Base-by-base conservation (phyloP, 2,113 vertebrate species). In the Phalacrocorax carbo region DNA sequence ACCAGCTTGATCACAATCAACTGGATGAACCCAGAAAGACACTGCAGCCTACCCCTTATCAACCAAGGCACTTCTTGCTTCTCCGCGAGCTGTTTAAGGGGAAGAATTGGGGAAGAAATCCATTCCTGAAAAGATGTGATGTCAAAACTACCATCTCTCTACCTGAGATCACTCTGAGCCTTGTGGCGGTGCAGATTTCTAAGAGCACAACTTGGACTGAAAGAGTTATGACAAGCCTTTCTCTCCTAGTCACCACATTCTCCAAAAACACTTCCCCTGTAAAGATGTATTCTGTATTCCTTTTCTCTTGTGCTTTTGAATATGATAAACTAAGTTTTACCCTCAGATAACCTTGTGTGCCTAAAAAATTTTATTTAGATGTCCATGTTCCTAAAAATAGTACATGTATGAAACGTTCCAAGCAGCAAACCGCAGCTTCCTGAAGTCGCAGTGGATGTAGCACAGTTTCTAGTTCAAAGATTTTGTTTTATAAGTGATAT, bases 331-430 rank as follows among this genome's bases (percentile, higher is more conserved):
- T 75, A 82, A 82, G 15, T 90, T 91, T 79, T 94, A 89, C 86
- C 82, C 76, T 86, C 94, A 86, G 76, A 90, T 95, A 96, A 93
- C 77, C 76, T 81, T 69, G 25, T 95, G 77, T 92, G 29, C 44
- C 77, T 82, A 46, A 21, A 79, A 57, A 86, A 82, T 84, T 73
- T 95, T 90, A 78, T 90, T 95, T 97, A 69, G 55, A 89, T 69
- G 13, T 93, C 73, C 68, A 25, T 5, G 7, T 89, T 91, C 26
- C 86, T 95, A 88, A 97, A 96, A 94, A 89, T 93, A 94, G 62
- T 57, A 65, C 38, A 48, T 10, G 55, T 78, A 77, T 85, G 54
- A 85, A 79, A 36, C 0, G 0, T 94, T 94, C 90, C 84, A 94
- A 87, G 75, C 27, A 87, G 58, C 71, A 93, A 90, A 92, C 91